Evolutionary conservation across 2,113 vertebrate genomes (phyloP), one percentile per base, ranked within the genome.

Genomic region (Mus pahari): DNA sequence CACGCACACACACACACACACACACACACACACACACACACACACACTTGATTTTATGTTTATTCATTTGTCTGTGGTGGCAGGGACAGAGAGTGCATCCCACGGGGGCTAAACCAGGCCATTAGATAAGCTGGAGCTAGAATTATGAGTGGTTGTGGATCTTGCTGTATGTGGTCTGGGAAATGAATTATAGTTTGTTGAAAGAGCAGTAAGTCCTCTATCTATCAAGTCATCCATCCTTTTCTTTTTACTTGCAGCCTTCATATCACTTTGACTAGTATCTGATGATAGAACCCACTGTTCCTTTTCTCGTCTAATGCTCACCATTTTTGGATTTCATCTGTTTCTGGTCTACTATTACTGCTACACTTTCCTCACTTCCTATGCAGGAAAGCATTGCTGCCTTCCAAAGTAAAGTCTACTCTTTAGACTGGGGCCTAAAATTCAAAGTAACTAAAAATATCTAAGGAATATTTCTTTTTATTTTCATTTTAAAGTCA

Each of bases 401-500:
- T 5, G 24, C n/a, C 22, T 82, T 39, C 79, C 7, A 26, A 60
- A 11, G 1, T 8, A 83, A 28, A 39, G 36, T 60, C 31, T 42
- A 53, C 31, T n/a, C n/a, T 55, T 82, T 79, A 88, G 17, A 87
- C 31, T 91, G 22, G 9, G 4, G 14, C 9, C 36, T 73, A 60
- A 91, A 89, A 93, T 24, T 83, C 79, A 55, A 88, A 84, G 33
- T 53, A 75, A 42, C 20, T 92, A 24, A 58, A 96, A 74, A 89
- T 31, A 45, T 84, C n/a, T 79, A 13, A 42, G 33, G 19, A 39
- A 71, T 89, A 70, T 96, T 93, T 70, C 62, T 53, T 78, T 87
- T 90, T 88, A 42, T 31, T 77, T 95, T 19, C 39, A 45, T 58
- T 81, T 91, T 91, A 64, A 91, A 82, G 60, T 95, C 36, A 86